Evolutionary conservation across 2,113 vertebrate species (phyloP), one percentile per base, ranked within the genome.

Genomic region (Monopterus albus): DNA sequence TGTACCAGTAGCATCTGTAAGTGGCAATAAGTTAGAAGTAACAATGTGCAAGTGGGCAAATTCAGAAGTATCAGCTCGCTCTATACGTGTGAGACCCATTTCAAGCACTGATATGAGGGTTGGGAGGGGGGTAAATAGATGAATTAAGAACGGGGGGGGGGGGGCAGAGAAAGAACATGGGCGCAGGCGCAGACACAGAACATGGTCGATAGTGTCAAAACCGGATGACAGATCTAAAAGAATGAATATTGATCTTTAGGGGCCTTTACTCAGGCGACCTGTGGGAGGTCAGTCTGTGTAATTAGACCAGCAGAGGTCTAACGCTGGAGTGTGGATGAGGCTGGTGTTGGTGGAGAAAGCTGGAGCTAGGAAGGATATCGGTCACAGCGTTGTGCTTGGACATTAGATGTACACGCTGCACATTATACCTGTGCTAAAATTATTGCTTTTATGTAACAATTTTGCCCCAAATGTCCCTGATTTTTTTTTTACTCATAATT

Each of bases 121-220:
- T 60, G 35, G 20, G 28, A 39, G 25, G 56, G 29, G 45, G 72
- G 56, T 79, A 91, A 91, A 92, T 87, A 91, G 86, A 93, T 91
- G 88, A 91, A 92, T 91, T 91, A 88, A 90, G 86, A 87, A 85
- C 36, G 38, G 84, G 67, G 71, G 43, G 79, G 76, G 87, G 78
- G 70, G 65, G 87, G 78, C 73, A 88, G 85, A 91, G 88, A 82
- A 79, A 83, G 78, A 87, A 82, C 75, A 29, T 92, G 93, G 93
- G 93, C 93, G 93, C n/a, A n/a, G n/a, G n/a, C 76, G 78, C 73
- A 88, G 85, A 91, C 89, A 82, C 81, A 83, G 78, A 87, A 82
- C 75, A 29, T 92, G 93, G 93, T 93, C 93, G 93, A 94, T 94
- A 91, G 87, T 92, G 92, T 94, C 93, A 94, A 94, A 94, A 92